Evolutionary conservation across 1,140 invertebrate genomes (phyloP), one percentile per base, ranked within the genome.

Genomic region (Mylabris phalerata): DNA sequence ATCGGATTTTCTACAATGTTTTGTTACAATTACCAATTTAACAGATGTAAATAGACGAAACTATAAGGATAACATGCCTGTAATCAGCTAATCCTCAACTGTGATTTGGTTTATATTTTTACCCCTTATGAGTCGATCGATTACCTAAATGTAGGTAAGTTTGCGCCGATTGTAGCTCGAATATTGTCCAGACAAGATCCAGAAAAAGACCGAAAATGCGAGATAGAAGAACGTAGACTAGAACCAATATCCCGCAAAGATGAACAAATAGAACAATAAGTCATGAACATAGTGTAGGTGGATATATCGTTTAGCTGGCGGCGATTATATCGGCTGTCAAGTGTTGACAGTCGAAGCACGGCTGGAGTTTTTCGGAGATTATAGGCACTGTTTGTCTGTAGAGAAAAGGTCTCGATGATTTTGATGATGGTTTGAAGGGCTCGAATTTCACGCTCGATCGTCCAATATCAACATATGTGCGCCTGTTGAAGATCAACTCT

Each of bases 321-420:
- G 62, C 58, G 62, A 63, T 63, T 63, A 63, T 60, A 63, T 63
- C 62, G 62, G 46, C 59, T 63, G 62, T 60, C 62, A 60, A 63
- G 62, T 63, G 62, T 60, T 63, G 62, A 63, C 62, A 63, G 59
- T 63, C 60, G 62, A 63, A 60, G 58, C 62, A 44, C 62, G 44
- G 39, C 50, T 44, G 62, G 58, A 63, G 61, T 57, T 26, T 19
- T 19, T 19, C 19, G 19, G 19, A 1, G 32, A 32, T 32, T 32
- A 32, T 32, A 46, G 13, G 7, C 7, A 32, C 32, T 32, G 7
- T 32, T 5, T 32, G 32, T 32, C 4, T 1, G 13, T 13, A 32
- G 32, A 2, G 7, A 32, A 32, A 32, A 7, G 32, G 19, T 19
- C 19, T 32, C 32, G 32, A 32, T 32, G 32, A 2, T 32, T 1